Evolutionary conservation across 2,797 vertebrate species (phyloP), one percentile per base, ranked within the genome.

Genomic region (Cetoscarus ocellatus): DNA sequence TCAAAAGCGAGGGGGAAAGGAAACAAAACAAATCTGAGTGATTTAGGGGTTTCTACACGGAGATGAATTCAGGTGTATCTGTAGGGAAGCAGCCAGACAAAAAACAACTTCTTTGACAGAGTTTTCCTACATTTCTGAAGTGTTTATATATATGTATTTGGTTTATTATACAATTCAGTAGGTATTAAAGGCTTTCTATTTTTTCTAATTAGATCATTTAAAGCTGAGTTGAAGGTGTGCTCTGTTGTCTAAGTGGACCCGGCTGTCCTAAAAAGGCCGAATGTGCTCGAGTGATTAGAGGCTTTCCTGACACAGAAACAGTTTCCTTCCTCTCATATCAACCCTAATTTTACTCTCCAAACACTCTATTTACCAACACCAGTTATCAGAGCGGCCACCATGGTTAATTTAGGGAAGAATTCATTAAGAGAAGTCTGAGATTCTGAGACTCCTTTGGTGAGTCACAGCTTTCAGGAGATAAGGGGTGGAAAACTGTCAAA

Each of bases 321-420:
- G 40, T 74, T 90, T 89, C 83, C 85, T 88, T 84, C 85, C 86
- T 86, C 19, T 60, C 27, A 45, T 67, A 74, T 71, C 54, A 70
- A 13, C 59, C 49, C 40, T 62, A 12, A 38, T 51, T 58, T 79
- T 44, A 36, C 15, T 15, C 60, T 10, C 12, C 12, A 61, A 60
- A 67, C 50, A 34, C 42, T 54, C 13, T 13, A 19, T 58, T 65
- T 64, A 70, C 38, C 51, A 61, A 19, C 51, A 61, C 43, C 27
- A 51, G 27, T 56, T 75, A 34, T 51, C 50, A 27, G 15, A 38
- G 47, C 58, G 39, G 53, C 51, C 36, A 6, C 55, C 13, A 13
- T 2, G 7, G 2, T 14, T 9, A 14, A 34, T 18, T 42, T 39
- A 44, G 40, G 44, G 9, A 5, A 52, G 1, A 19, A 45, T 8